phyloP scores from a whole-genome alignment of 2,113 vertebrate genomes.

The Zosterops hypoxanthus region DNA sequence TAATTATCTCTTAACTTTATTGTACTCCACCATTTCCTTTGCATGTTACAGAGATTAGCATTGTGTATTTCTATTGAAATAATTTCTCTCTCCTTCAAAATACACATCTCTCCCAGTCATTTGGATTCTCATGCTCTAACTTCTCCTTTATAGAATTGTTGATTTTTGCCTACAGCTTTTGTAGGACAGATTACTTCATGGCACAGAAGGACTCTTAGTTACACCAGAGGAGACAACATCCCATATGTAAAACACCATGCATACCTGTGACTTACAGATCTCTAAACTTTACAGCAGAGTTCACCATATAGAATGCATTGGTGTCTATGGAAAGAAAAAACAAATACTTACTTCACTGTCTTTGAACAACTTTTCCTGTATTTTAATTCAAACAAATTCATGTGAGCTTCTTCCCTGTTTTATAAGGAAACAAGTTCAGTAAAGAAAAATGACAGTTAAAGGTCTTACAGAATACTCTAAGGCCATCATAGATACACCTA shows the following conservation, averaged over 20 bases:
- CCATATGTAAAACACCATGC: not conserved
- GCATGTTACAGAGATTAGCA: not conserved
- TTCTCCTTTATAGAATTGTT: not conserved
- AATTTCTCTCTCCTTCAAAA: not conserved
- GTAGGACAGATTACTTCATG: not conserved
- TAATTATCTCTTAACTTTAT: not conserved
- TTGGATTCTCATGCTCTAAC: not conserved
- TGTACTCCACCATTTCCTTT: not conserved
- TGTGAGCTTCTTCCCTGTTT: rapidly evolving
- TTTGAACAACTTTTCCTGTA: not conserved
- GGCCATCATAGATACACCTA: not conserved
- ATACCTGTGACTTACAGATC: not conserved
- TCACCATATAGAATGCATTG: not conserved
- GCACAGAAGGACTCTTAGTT: not conserved
- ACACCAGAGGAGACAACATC: not conserved
- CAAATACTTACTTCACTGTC: not conserved
- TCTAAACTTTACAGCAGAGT: not conserved
- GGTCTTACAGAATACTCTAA: not conserved
- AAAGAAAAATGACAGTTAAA: not conserved
- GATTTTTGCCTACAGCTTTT: not conserved
- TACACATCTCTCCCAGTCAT: not conserved
- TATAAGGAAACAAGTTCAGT: not conserved
- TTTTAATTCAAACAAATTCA: not conserved
- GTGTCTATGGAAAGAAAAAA: not conserved
- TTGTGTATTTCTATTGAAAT: not conserved